Base-by-base conservation (phyloP, 2,888 invertebrate species). In the Brachypalpus laphriformis region DNA sequence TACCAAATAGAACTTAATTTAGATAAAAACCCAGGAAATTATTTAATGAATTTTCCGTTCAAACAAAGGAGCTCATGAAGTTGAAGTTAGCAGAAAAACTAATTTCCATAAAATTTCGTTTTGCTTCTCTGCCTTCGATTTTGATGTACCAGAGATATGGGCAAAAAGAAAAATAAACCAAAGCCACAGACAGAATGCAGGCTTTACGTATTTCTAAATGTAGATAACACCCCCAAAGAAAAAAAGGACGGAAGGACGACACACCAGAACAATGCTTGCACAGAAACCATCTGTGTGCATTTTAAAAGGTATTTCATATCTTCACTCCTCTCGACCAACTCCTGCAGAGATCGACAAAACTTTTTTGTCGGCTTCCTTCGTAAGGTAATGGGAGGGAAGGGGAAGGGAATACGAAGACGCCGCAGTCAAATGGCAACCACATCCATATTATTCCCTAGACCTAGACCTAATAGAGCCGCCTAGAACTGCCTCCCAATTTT, bases 231-330 rank as follows among this genome's bases (percentile, higher is more conserved):
- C 37, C 66, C 7, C 16, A 37, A 2, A 8, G 22, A 31, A 34
- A 40, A 0, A 47, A 9, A 40, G 28, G 22, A 40, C 0, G 25
- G 49, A 57, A 74, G 70, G 57, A 74, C 63, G 57, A 70, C 61
- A 80, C 68, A 49, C 74, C 56, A 72, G 51, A 71, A 66, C 76
- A 77, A 57, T 59, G 59, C 42, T 25, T 68, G 56, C 65, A 47
- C 47, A 70, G 14, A 59, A 72, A 78, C 45, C 72, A 83, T 72
- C 77, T 83, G 68, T 81, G 75, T 74, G 80, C 83, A 80, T 83
- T 80, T 78, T 80, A 74, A 80, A 74, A 68, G 61, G 74, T 78
- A 78, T 82, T 82, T 77, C n/a, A n/a, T 66, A 72, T 82, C 78
- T 78, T 47, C 45, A 78, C 11, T 68, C 49, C 40, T 34, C 56